phyloP scores from a whole-genome alignment of 1,140 invertebrate genomes.

The Heliconius hermathena region DNA sequence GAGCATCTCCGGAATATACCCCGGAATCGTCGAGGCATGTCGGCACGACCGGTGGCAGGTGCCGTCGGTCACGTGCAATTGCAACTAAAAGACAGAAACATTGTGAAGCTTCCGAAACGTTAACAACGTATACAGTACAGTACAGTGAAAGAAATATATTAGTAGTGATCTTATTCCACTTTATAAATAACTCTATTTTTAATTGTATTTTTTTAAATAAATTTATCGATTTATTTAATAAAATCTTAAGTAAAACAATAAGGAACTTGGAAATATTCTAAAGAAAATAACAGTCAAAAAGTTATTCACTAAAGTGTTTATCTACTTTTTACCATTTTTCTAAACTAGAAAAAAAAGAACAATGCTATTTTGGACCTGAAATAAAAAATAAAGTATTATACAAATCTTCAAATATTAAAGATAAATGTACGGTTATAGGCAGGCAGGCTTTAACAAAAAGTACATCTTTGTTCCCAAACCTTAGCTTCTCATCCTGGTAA shows the following conservation, averaged over 20 bases:
- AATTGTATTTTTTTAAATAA: no score
- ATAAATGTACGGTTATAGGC: conserved; percentile 27
- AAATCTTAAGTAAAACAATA: neutral
- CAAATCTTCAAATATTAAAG: conserved; percentile 30
- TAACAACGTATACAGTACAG: neutral
- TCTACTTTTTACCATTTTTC: neutral
- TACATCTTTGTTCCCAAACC: conserved; percentile 40
- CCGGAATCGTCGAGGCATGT: conserved; percentile 53
- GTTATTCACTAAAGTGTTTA: neutral
- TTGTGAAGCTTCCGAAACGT: conserved; percentile 34
- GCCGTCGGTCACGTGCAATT: conserved; percentile 59
- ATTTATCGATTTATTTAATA: neutral
- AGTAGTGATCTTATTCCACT: neutral
- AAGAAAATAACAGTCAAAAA: neutral
- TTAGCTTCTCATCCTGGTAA: conserved; percentile 47
- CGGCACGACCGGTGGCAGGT: conserved; percentile 57
- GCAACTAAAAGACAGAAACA: conserved; percentile 47
- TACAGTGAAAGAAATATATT: neutral
- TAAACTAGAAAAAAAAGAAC: neutral
- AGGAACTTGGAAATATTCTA: neutral
- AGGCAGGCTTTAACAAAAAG: conserved; percentile 28
- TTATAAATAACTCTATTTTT: neutral
- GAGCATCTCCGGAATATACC: conserved; percentile 33
- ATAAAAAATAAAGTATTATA: conserved; percentile 33
- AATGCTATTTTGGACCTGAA: conserved; percentile 11